Evolutionary conservation across 2,888 invertebrate genomes (phyloP).

Genomic region (Drosophila quinaria): DNA sequence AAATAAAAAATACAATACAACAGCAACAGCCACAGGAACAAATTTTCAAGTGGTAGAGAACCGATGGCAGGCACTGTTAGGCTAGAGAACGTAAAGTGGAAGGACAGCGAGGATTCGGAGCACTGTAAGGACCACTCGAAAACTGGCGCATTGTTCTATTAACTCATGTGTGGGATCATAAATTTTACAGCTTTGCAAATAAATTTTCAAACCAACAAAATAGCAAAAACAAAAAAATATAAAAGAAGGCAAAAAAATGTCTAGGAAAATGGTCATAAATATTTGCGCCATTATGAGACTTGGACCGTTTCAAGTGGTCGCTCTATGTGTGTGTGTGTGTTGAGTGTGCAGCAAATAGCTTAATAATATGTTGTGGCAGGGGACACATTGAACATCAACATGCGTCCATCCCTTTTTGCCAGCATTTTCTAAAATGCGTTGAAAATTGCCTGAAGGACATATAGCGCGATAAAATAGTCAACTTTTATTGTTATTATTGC

Average conservation of each 20-base stretch:
- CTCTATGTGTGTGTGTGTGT: conserved; percentile 14
- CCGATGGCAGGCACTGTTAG: not conserved
- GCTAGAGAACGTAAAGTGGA: not conserved
- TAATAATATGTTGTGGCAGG: conserved; percentile 63
- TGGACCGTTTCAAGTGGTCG: conserved; percentile 66
- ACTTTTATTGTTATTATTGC: conserved; percentile 72
- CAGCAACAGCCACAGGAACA: conserved; percentile 25
- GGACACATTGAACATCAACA: conserved; percentile 34
- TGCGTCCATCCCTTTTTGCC: conserved; percentile 34
- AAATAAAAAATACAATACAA: conserved; percentile 15
- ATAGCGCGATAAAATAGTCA: conserved; percentile 75
- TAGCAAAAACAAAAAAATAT: conserved; percentile 23
- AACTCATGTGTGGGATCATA: conserved; percentile 76
- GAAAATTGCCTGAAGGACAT: conserved; percentile 70
- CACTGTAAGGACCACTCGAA: conserved; percentile 38
- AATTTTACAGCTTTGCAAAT: conserved; percentile 78
- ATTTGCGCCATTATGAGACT: conserved; percentile 72
- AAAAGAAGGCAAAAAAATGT: conserved; percentile 18
- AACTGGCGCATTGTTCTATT: conserved; percentile 70
- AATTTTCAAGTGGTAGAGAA: conserved; percentile 42
- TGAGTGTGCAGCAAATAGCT: conserved; percentile 64
- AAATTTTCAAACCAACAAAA: conserved; percentile 55
- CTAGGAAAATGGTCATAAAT: conserved; percentile 75
- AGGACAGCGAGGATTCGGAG: conserved; percentile 4
- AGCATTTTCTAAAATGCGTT: conserved; percentile 54